Conservation (phyloP, 2,888 invertebrate species). For the Selenia dentaria region DNA sequence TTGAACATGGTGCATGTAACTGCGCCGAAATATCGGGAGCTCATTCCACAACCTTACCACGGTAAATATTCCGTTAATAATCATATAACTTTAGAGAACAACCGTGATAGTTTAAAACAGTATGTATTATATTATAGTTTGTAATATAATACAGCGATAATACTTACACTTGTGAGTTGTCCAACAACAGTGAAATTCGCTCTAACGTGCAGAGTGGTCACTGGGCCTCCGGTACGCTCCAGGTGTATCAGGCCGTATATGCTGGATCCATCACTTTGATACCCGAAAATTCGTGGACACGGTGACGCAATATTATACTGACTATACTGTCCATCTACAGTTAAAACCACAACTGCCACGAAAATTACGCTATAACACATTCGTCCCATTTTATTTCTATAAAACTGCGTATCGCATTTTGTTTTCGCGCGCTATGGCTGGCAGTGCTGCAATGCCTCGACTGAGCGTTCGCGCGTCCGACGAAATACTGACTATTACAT, state of each 20-base stretch:
- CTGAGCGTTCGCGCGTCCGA: slow-evolving; percentile 29
- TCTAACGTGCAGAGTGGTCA: slow-evolving; percentile 45
- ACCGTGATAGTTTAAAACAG: no score
- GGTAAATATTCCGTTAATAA: no score
- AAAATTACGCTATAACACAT: slow-evolving; percentile 12
- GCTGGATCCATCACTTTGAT: slow-evolving; percentile 48
- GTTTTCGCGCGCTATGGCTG: slow-evolving; percentile 40
- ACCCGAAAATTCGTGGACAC: slow-evolving; percentile 63
- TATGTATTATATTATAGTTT: no score
- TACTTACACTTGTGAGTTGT: slow-evolving; percentile 54
- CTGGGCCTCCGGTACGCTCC: slow-evolving; percentile 44
- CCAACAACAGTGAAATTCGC: slow-evolving; percentile 61
- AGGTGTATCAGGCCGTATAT: slow-evolving; percentile 56
- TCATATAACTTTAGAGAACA: no score
- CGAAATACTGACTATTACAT: slow-evolving; percentile 47
- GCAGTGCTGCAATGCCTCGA: slow-evolving; percentile 39
- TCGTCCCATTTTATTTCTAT: slow-evolving; percentile 40
- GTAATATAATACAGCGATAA: no score
- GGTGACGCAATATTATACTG: slow-evolving; percentile 51
- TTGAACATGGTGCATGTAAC: no score
- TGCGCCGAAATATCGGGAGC: no score
- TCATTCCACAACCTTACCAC: no score
- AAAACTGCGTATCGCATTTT: slow-evolving; percentile 29
- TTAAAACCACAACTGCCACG: slow-evolving; percentile 42
- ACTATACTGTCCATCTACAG: slow-evolving; percentile 43